phyloP scores from a whole-genome alignment of 2,113 vertebrate species.

The Saccopteryx leptura region DNA sequence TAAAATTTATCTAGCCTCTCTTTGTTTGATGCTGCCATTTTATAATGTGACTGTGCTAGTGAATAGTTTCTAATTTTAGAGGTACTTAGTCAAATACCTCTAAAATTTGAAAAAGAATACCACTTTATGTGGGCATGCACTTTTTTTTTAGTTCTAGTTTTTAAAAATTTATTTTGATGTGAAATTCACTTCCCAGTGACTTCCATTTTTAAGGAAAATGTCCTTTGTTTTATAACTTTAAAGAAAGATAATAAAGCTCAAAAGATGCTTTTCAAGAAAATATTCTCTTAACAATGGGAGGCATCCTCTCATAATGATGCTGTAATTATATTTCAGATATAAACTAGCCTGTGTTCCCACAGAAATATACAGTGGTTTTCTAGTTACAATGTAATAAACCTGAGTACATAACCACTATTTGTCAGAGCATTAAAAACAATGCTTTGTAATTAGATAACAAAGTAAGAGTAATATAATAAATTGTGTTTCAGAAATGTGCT shows the following conservation, averaged over 20 bases:
- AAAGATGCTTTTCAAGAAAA: neutral
- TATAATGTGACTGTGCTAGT: neutral
- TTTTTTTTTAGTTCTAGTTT: neutral
- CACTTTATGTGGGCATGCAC: neutral
- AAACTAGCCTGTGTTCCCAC: neutral
- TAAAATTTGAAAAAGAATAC: neutral
- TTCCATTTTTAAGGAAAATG: neutral
- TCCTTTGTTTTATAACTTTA: neutral
- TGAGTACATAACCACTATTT: neutral
- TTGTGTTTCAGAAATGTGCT: neutral
- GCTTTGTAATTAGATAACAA: neutral
- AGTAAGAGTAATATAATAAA: neutral
- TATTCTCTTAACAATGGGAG: neutral
- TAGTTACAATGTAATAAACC: neutral
- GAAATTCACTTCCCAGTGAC: neutral
- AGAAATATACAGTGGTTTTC: neutral
- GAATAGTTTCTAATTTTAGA: neutral
- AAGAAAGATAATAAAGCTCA: neutral
- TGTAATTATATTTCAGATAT: neutral
- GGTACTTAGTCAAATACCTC: neutral
- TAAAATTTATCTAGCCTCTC: neutral
- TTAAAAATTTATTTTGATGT: slow-evolving; percentile 12
- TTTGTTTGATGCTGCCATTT: neutral
- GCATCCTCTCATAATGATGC: neutral
- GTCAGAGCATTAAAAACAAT: neutral